phyloP scores from a whole-genome alignment of 2,888 invertebrate species.

The Lepeophtheirus nordmannii region DNA sequence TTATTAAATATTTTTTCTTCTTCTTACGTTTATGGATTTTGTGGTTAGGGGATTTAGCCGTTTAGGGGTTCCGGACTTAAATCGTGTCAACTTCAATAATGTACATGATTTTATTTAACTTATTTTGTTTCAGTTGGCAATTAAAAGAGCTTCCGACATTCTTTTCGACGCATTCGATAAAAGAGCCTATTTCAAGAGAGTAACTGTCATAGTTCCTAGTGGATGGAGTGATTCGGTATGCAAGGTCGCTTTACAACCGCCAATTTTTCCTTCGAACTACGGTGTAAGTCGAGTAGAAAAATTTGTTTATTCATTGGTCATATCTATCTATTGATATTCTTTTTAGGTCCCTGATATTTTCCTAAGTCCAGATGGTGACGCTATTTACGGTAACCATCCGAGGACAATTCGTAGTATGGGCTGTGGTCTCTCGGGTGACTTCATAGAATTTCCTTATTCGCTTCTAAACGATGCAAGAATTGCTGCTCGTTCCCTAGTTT shows the following conservation, averaged over 20 bases:
- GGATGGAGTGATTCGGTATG: slow-evolving; percentile 41
- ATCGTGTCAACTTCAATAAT: background rate
- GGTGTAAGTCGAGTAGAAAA: background rate
- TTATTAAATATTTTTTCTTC: background rate
- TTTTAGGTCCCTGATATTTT: background rate
- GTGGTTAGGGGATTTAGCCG: background rate
- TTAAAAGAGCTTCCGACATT: slow-evolving; percentile 42
- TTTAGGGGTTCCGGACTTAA: background rate
- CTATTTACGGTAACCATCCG: slow-evolving; percentile 40
- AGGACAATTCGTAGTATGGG: slow-evolving; percentile 48
- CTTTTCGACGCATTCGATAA: slow-evolving; percentile 44
- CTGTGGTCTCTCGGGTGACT: slow-evolving; percentile 45
- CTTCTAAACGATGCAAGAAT: slow-evolving; percentile 29
- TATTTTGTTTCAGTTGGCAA: slow-evolving; percentile 39
- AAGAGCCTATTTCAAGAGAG: slow-evolving; percentile 42
- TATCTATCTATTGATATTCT: background rate
- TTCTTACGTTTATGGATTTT: background rate
- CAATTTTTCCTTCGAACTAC: background rate
- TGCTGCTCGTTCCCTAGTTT: slow-evolving; percentile 37
- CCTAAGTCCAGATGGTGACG: slow-evolving; percentile 32
- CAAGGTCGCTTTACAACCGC: background rate
- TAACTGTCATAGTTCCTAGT: slow-evolving; percentile 45
- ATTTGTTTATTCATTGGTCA: background rate
- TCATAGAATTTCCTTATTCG: slow-evolving; percentile 38
- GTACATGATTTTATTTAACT: background rate